Evolutionary conservation across 2,113 vertebrate species (phyloP).

Genomic region (Recurvirostra avosetta): DNA sequence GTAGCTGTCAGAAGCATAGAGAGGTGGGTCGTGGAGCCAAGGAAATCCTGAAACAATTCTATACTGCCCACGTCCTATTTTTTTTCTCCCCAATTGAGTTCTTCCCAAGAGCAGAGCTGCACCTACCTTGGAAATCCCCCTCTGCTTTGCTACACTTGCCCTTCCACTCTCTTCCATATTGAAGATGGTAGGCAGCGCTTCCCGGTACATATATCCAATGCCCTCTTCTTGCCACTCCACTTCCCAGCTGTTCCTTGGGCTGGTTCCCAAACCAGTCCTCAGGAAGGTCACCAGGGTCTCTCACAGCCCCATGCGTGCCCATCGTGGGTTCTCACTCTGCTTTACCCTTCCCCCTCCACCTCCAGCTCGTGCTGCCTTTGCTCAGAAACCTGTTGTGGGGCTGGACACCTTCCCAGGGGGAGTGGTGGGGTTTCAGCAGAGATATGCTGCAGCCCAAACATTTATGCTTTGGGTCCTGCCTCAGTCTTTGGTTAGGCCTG

Average conservation of each 20-base stretch:
- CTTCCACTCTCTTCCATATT: not conserved
- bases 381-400: not conserved
- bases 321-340: not conserved
- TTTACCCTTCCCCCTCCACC: not conserved
- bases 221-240: not conserved
- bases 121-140: not conserved
- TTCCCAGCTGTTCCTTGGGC: not conserved
- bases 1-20: not conserved
- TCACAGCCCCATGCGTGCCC: rapidly evolving
- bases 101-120: not conserved
- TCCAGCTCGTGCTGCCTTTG: not conserved
- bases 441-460: not conserved
- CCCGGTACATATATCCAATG: rapidly evolving
- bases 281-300: not conserved
- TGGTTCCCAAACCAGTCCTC: not conserved
- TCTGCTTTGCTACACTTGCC: not conserved
- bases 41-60: not conserved
- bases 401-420: not conserved
- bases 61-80: not conserved
- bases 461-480: not conserved
- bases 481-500: not conserved
- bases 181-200: not conserved
- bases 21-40: not conserved
- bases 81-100: not conserved
- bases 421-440: not conserved